phyloP scores from a whole-genome alignment of 2,113 vertebrate genomes.

The Tympanuchus pallidicinctus region DNA sequence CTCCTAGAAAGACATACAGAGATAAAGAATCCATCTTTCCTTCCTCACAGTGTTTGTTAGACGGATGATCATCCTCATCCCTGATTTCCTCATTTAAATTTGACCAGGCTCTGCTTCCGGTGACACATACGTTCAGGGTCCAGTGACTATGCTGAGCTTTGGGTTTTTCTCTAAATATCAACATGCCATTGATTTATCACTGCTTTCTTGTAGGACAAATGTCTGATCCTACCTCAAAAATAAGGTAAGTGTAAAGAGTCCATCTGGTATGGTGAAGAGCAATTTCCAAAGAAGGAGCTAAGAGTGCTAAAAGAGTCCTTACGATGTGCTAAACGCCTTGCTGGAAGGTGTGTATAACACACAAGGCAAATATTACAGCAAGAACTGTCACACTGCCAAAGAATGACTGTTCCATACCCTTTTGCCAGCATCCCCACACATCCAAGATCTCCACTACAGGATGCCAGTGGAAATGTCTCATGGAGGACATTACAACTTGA shows the following conservation, averaged over 20 bases:
- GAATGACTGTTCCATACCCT: not conserved
- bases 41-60: not conserved
- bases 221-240: conserved; percentile 4
- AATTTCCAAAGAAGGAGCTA: conserved; percentile 17
- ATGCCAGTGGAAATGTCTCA: not conserved
- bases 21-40: not conserved
- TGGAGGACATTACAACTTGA: not conserved
- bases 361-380: not conserved
- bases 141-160: not conserved
- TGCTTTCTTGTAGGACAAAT: not conserved
- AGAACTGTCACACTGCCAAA: not conserved
- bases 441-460: not conserved
- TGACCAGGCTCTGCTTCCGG: not conserved
- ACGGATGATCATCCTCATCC: not conserved
- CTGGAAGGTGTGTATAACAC: conserved; percentile 1
- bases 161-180: not conserved
- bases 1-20: not conserved
- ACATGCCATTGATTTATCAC: not conserved
- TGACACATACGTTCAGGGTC: not conserved
- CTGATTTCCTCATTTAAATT: not conserved
- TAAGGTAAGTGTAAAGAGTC: not conserved
- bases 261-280: not conserved
- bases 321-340: conserved; percentile 13
- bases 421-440: not conserved
- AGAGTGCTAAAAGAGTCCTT: conserved; percentile 16